Percentiles rank a stretch among this genome's conserved stretches.
phyloP scores from a whole-genome alignment of 2,888 invertebrate genomes.

The Drosophila mulleri region DNA sequence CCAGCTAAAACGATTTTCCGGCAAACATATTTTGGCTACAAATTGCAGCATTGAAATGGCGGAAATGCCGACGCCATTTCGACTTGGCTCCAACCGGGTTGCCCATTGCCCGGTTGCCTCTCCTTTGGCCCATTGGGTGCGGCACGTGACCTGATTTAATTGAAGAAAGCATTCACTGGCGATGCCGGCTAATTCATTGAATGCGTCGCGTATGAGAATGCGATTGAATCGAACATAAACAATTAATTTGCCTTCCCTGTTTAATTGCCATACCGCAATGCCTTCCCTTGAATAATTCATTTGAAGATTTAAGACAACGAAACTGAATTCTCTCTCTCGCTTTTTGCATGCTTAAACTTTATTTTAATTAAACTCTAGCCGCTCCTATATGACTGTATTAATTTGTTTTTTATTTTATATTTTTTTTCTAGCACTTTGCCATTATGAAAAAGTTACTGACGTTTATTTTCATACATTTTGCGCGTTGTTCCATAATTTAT shows the following conservation, averaged over 20 bases:
- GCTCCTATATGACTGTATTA: constrained; percentile 53
- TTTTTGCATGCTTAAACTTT: neutral
- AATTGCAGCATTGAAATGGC: constrained; percentile 38
- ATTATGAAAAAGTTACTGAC: constrained; percentile 43
- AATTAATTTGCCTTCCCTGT: constrained; percentile 36
- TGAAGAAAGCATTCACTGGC: constrained; percentile 12
- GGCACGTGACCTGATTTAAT: constrained; percentile 54
- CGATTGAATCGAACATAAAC: constrained; percentile 30
- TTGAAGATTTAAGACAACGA: constrained; percentile 7
- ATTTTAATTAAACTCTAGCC: constrained; percentile 41
- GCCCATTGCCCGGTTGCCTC: neutral
- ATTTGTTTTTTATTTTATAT: neutral
- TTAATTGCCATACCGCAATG: constrained; percentile 27
- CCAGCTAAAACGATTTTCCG: constrained; percentile 16
- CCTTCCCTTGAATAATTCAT: constrained; percentile 10
- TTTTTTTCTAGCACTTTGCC: constrained; percentile 7
- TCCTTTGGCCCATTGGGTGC: constrained; percentile 6
- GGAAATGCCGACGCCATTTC: constrained; percentile 38
- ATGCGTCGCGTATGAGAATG: constrained; percentile 24
- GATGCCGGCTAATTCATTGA: constrained; percentile 27
- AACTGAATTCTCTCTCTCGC: neutral
- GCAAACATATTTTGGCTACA: constrained; percentile 30
- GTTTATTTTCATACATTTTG: constrained; percentile 49
- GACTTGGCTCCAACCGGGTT: constrained; percentile 12
- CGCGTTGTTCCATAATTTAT: constrained; percentile 67